Percentiles rank a stretch among this genome's conserved stretches.
phyloP scores from a whole-genome alignment of 2,797 vertebrate species.

The Bovichtus diacanthus region DNA sequence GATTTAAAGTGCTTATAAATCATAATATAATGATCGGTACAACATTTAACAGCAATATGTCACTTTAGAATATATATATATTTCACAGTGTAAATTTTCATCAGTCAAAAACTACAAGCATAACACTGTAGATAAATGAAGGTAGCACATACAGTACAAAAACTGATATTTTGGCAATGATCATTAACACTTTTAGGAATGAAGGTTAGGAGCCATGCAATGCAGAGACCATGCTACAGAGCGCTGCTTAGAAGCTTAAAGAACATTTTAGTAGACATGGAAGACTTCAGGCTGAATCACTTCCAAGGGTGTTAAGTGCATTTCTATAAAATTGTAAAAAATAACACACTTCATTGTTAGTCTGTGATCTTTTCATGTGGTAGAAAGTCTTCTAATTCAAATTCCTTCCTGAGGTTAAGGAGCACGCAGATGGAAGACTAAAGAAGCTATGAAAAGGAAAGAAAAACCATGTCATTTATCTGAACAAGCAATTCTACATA shows the following conservation, averaged over 20 bases:
- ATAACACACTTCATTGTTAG: slow-evolving; percentile 69
- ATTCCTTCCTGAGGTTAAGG: slow-evolving; percentile 91
- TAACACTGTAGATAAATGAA: slow-evolving; percentile 49
- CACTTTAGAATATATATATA: slow-evolving; percentile 51
- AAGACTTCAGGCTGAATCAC: slow-evolving; percentile 62
- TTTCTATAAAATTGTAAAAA: slow-evolving; percentile 75
- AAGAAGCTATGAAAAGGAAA: slow-evolving; percentile 88
- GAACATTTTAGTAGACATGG: slow-evolving; percentile 59
- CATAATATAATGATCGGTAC: slow-evolving; percentile 45
- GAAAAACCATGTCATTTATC: slow-evolving; percentile 72
- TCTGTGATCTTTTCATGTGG: slow-evolving; percentile 67
- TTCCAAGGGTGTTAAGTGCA: slow-evolving; percentile 45
- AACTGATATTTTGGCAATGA: slow-evolving; percentile 51
- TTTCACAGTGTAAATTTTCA: slow-evolving; percentile 79
- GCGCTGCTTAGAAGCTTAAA: slow-evolving; percentile 46
- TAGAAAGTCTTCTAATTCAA: slow-evolving; percentile 91
- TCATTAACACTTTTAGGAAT: slow-evolving; percentile 40
- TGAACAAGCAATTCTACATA: slow-evolving; percentile 20
- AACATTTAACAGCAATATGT: slow-evolving; percentile 53
- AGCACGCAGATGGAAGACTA: slow-evolving; percentile 90
- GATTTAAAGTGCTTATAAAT: slow-evolving; percentile 76
- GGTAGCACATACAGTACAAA: slow-evolving; percentile 58
- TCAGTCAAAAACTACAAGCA: slow-evolving; percentile 67
- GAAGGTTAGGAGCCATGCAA: slow-evolving; percentile 74
- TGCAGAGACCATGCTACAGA: slow-evolving; percentile 77